Percentiles rank a stretch among this genome's conserved stretches.
These are phyloP conservation scores for Arrhamphus sclerolepis DNA, from an alignment of 2,797 vertebrate genomes.

Conservation along the genomic window DNA sequence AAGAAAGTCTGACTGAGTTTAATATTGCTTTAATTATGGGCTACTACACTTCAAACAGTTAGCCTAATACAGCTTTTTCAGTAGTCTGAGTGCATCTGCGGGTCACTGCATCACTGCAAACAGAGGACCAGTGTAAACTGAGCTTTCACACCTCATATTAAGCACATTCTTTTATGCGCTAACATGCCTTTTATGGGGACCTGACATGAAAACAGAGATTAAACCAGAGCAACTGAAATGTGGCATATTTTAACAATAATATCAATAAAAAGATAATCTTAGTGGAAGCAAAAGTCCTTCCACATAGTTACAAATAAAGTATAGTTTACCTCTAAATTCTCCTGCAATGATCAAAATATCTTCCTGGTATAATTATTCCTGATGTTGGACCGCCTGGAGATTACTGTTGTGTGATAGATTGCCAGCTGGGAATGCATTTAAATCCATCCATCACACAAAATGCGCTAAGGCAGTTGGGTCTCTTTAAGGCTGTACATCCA, in stretches of 20 bases:
- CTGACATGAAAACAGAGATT: too few species aligned
- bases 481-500: conserved; percentile 32
- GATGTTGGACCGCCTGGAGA: not conserved
- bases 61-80: conserved; percentile 30
- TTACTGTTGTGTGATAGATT: conserved; percentile 16
- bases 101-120: conserved; percentile 55
- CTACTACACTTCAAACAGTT: conserved; percentile 28
- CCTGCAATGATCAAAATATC: conserved; percentile 11
- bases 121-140: conserved; percentile 56
- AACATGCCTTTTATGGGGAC: too few species aligned
- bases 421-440: conserved; percentile 21
- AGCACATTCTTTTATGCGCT: not conserved
- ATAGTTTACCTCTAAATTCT: conserved; percentile 46
- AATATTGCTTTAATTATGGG: conserved; percentile 39
- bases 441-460: conserved; percentile 54
- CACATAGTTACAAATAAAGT: not conserved
- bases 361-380: conserved; percentile 38
- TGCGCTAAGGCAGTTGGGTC: conserved; percentile 15
- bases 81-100: conserved; percentile 45
- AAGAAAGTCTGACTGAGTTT: not conserved
- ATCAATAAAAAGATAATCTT: not conserved
- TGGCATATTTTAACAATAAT: not conserved
- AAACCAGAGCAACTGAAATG: not conserved
- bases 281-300: not conserved
- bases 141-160: conserved; percentile 45